These are phyloP conservation scores for Hybognathus amarus DNA, from an alignment of 2,797 vertebrate genomes.

Conservation along the genomic window DNA sequence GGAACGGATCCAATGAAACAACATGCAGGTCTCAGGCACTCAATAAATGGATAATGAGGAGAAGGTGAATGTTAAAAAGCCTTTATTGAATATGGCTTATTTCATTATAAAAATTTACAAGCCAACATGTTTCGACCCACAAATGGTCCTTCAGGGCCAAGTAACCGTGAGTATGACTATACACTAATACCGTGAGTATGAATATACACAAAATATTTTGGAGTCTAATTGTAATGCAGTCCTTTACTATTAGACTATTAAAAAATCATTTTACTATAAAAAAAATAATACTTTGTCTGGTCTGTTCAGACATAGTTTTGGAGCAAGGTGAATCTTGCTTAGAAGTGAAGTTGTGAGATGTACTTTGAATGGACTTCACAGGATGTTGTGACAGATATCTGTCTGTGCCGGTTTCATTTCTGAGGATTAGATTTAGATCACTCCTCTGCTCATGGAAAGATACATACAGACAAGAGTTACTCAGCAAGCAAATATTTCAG, in stretches of 20 bases:
- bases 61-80: too few species aligned
- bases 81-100: too few species aligned
- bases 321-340: constrained; percentile 38
- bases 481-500: constrained; percentile 7
- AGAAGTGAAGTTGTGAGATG: constrained; percentile 63
- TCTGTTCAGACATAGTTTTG: constrained; percentile 51
- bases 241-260: too few species aligned
- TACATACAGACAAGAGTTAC: constrained; percentile 39
- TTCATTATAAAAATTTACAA: too few species aligned
- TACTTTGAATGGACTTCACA: constrained; percentile 67
- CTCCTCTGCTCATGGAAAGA: constrained; percentile 33
- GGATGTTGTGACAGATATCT: constrained; percentile 50
- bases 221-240: neutral
- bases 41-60: too few species aligned
- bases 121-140: too few species aligned
- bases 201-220: neutral
- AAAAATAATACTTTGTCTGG: neutral
- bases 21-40: too few species aligned
- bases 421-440: constrained; percentile 18
- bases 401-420: constrained; percentile 32
- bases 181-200: too few species aligned
- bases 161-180: too few species aligned
- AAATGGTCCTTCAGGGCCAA: too few species aligned
- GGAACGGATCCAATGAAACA: too few species aligned
- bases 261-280: neutral